Evolutionary conservation across 2,888 invertebrate species (phyloP), one percentile per base, ranked within the genome.

Genomic region (Harpagoxenus sublaevis): DNA sequence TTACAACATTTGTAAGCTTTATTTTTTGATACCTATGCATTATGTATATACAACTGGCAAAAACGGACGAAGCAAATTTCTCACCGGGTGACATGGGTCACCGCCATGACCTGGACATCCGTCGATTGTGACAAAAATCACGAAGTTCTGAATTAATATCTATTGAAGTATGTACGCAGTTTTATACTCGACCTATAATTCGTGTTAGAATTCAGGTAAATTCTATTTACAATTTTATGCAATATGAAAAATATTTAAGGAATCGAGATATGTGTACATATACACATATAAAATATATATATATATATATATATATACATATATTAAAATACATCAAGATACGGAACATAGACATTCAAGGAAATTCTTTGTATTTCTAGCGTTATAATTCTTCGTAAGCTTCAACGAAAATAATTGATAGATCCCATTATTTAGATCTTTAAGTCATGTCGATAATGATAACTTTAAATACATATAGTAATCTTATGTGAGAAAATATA

Each of bases 81-180:
- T 45, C 8, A 42, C n/a, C 10, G 15, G n/a, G 5, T 57, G 28
- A 62, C 51, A 60, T 23, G 84, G 91, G 92, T 93, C 91, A 91
- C 68, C 81, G 83, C 83, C 65, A 39, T 84, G 92, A 95, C 94
- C 94, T 92, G 94, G 93, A 94, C 92, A 91, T 95, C 95, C 95
- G 94, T 84, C 92, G 75, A 94, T 94, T 73, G 57, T 94, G 93
- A 39, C 9, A 39, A n/a, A 2, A 39, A 63, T 8, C 8, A 10
- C 1, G n/a, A 35, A 35, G 10, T 35, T 35, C 35, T 63, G 3
- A 35, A 18, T 39, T 84, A 66, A 66, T 75, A 77, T 60, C 42
- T 28, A n/a, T 65, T 77, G 48, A 55, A 74, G 15, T 5, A 63
- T 62, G 28, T 63, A 39, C 31, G 28, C 9, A 55, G 23, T 23